Evolutionary conservation across 1,140 invertebrate genomes (phyloP).

Genomic region (Cardiocondyla obscurior): DNA sequence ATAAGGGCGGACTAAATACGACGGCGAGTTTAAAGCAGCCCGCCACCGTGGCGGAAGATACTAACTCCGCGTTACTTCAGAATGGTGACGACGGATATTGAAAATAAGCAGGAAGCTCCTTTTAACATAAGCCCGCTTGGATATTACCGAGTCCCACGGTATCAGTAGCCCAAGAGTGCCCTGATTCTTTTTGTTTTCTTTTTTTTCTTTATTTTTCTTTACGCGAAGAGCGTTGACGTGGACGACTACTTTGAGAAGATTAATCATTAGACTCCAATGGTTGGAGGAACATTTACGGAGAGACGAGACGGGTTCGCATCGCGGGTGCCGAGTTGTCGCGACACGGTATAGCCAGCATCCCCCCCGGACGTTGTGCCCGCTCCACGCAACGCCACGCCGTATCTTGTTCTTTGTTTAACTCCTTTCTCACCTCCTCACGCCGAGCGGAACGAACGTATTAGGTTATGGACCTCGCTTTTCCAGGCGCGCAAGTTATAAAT

Average conservation of each 20-base stretch:
- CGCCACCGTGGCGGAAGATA: neutral
- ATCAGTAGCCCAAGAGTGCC: neutral
- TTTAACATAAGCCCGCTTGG: neutral
- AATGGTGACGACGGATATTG: neutral
- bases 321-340: constrained; percentile 59
- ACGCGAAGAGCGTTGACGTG: no score
- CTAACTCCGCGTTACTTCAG: neutral
- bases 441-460: constrained; percentile 72
- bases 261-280: neutral
- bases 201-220: neutral
- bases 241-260: neutral
- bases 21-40: constrained; percentile 31
- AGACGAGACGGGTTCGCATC: neutral
- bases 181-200: neutral
- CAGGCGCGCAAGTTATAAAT: constrained; percentile 75
- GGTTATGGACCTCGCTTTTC: constrained; percentile 75
- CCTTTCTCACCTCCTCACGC: constrained; percentile 66
- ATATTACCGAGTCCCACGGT: neutral
- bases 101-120: neutral
- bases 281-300: no score
- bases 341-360: constrained; percentile 59
- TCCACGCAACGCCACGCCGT: constrained; percentile 63
- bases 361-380: constrained; percentile 43
- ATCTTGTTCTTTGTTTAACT: constrained; percentile 70
- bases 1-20: constrained; percentile 48